Evolutionary conservation across 64 coral and sea anemone genomes (phyloP).

Genomic region (Actinia equina): DNA sequence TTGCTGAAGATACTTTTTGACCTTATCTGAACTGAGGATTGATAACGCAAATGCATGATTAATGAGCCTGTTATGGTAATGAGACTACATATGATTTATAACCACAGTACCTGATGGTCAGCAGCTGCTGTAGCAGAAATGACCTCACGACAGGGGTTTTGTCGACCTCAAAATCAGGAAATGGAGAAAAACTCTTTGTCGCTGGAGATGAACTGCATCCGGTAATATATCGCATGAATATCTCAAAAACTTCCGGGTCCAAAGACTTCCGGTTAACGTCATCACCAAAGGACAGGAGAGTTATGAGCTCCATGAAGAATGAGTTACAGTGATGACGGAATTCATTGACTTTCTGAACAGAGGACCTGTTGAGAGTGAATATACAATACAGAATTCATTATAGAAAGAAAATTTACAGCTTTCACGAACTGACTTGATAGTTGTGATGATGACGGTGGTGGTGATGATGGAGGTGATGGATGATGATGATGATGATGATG

Average conservation of each 20-base stretch:
- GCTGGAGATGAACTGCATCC: slow-evolving; percentile 9
- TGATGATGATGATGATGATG: neutral
- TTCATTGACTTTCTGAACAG: slow-evolving; percentile 24
- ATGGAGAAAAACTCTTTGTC: slow-evolving; percentile 78
- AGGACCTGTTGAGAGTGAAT: slow-evolving; percentile 15
- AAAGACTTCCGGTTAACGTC: neutral
- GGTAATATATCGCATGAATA: slow-evolving; percentile 64
- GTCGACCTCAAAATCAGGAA: slow-evolving; percentile 71
- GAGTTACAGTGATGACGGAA: slow-evolving; percentile 65
- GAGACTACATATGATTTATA: neutral
- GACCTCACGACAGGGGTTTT: slow-evolving; percentile 72
- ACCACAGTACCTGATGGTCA: slow-evolving; percentile 30
- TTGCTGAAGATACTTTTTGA: slow-evolving; percentile 31
- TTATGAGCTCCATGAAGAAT: slow-evolving; percentile 85
- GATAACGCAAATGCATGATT: neutral
- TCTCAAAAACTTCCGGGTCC: slow-evolving; percentile 47
- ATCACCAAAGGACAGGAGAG: slow-evolving; percentile 59
- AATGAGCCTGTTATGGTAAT: neutral
- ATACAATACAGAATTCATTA: neutral
- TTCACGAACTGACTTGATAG: too few species aligned
- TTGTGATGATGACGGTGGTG: neutral
- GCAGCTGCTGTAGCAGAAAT: slow-evolving; percentile 71
- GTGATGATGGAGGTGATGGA: too few species aligned
- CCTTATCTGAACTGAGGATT: neutral
- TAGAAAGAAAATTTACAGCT: too few species aligned